Percentiles rank a stretch among this genome's conserved stretches.
Evolutionary conservation across 2,888 invertebrate species (phyloP).

Genomic region (Cyclophora albipunctata): DNA sequence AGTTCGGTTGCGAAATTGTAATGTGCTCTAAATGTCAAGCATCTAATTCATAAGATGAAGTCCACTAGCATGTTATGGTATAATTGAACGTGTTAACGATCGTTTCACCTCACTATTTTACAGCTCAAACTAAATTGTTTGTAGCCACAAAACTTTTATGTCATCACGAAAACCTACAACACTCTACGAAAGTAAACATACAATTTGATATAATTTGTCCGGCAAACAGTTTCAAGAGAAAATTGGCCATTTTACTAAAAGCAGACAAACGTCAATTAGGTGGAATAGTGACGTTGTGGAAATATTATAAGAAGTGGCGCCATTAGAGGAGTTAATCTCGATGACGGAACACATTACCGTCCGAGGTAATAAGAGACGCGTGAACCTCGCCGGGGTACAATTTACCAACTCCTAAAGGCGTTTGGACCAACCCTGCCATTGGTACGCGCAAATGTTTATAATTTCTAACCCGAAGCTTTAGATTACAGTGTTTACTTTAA

Average conservation of each 20-base stretch:
- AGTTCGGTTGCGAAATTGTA: neutral
- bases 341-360: constrained; percentile 71
- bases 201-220: constrained; percentile 38
- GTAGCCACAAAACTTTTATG: no score
- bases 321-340: constrained; percentile 71
- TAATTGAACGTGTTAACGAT: no score
- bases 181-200: constrained; percentile 27
- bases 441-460: neutral
- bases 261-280: constrained; percentile 68
- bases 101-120: no score
- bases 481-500: no score
- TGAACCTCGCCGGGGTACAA: constrained; percentile 56
- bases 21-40: neutral
- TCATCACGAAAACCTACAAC: constrained; percentile 6
- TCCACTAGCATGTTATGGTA: no score
- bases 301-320: constrained; percentile 50
- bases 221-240: constrained; percentile 54
- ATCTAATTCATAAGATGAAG: no score
- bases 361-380: constrained; percentile 62
- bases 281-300: constrained; percentile 63
- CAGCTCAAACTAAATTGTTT: no score
- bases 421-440: constrained; percentile 29
- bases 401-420: constrained; percentile 65
- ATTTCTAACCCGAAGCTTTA: neutral
- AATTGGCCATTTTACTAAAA: constrained; percentile 72